Percentiles rank a stretch among this genome's conserved stretches.
Conservation (phyloP, 2,797 vertebrate genomes). For the Pogonophryne albipinna region DNA sequence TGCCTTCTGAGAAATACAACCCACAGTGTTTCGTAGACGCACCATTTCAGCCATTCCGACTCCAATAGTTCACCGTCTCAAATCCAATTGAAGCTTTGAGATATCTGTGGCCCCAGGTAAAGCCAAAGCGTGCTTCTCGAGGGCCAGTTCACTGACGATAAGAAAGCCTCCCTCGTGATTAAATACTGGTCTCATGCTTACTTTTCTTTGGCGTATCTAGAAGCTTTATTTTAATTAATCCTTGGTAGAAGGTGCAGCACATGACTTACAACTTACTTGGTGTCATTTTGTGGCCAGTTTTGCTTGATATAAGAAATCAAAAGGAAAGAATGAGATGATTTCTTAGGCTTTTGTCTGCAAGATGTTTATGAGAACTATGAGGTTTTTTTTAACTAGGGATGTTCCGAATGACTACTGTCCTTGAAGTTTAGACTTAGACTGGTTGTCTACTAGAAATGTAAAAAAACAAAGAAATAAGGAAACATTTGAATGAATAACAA, state of each 20-base stretch:
- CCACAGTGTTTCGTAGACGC: slow-evolving; percentile 50
- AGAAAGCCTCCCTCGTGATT: slow-evolving; percentile 34
- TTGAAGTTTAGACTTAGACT: too few species aligned
- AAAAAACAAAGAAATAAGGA: too few species aligned
- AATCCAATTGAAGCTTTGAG: slow-evolving; percentile 71
- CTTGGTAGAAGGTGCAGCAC: background rate
- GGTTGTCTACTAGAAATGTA: too few species aligned
- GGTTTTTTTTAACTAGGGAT: background rate
- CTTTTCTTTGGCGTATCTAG: slow-evolving; percentile 17
- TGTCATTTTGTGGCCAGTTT: slow-evolving; percentile 7
- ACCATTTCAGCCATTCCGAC: slow-evolving; percentile 61
- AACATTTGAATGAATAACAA: too few species aligned
- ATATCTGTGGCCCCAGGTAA: slow-evolving; percentile 49
- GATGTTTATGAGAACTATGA: background rate
- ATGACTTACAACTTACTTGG: background rate
- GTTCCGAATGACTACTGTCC: too few species aligned
- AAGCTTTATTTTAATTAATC: slow-evolving; percentile 28
- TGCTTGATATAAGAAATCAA: background rate
- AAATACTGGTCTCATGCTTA: slow-evolving; percentile 29
- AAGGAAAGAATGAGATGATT: background rate
- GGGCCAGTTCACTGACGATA: slow-evolving; percentile 43
- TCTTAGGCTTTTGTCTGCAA: background rate
- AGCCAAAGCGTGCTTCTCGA: slow-evolving; percentile 35
- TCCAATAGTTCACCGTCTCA: slow-evolving; percentile 62
- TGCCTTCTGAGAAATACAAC: slow-evolving; percentile 73